Percentiles rank a stretch among this genome's conserved stretches.
phyloP scores from a whole-genome alignment of 2,113 vertebrate genomes.

The Verasper variegatus region DNA sequence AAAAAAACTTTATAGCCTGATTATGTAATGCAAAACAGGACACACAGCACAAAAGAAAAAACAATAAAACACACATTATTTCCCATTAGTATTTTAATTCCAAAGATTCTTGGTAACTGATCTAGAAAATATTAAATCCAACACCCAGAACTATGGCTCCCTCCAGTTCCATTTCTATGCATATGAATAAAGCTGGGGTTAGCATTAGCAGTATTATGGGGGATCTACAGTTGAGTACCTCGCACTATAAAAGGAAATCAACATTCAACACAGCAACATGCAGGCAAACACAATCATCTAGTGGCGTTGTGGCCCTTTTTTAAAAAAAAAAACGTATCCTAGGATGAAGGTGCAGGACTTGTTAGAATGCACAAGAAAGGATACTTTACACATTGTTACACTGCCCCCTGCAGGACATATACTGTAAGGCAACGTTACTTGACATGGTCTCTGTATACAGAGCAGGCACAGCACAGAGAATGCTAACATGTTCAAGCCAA shows the following conservation, averaged over 20 bases:
- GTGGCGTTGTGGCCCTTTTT: too few relatives aligned
- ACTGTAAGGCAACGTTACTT: constrained; percentile 57
- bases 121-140: constrained; percentile 46
- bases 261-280: neutral
- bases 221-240: neutral
- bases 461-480: constrained; percentile 32
- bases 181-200: constrained; percentile 26
- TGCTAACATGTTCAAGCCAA: constrained; percentile 1
- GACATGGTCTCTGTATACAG: constrained; percentile 5
- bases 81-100: constrained; percentile 76
- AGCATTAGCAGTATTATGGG: constrained; percentile 6
- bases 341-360: constrained; percentile 5
- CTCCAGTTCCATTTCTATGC: constrained; percentile 36
- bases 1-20: neutral
- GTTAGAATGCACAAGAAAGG: neutral
- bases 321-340: neutral
- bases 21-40: too few relatives aligned
- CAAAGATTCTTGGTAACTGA: constrained; percentile 55
- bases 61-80: neutral
- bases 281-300: constrained; percentile 9
- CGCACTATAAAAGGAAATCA: neutral
- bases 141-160: constrained; percentile 16
- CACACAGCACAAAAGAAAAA: neutral
- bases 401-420: constrained; percentile 61
- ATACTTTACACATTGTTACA: constrained; percentile 11